phyloP scores from a whole-genome alignment of 2,797 vertebrate genomes.

The Trematomus bernacchii region DNA sequence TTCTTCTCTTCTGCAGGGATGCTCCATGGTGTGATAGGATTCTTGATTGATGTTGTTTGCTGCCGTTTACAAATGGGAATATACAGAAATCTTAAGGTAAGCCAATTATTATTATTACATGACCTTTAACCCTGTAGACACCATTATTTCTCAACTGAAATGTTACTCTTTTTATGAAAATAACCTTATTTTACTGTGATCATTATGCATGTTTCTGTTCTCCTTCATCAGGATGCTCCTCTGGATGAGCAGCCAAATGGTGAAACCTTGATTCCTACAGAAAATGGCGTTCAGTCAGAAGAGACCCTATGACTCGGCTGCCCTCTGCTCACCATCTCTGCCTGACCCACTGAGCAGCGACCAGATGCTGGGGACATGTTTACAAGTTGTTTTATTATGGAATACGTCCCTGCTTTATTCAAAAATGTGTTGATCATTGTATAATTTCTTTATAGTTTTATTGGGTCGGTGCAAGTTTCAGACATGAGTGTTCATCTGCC shows the following conservation, averaged over 20 bases:
- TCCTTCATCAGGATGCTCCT: constrained; percentile 45
- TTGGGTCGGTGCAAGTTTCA: not conserved
- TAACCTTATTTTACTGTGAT: not conserved
- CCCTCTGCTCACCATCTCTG: constrained; percentile 13
- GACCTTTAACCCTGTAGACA: not conserved
- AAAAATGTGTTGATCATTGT: constrained; percentile 36
- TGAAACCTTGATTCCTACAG: constrained; percentile 35
- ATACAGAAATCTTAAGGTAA: constrained; percentile 84
- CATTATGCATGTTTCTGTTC: not conserved
- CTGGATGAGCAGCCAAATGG: constrained; percentile 17
- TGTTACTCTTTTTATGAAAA: not conserved
- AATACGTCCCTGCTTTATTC: constrained; percentile 7
- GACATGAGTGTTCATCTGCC: constrained; percentile 7
- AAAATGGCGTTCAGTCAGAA: constrained; percentile 36
- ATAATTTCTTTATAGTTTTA: constrained; percentile 2
- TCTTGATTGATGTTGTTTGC: constrained; percentile 92
- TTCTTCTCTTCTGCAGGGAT: constrained; percentile 86
- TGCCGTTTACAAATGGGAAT: constrained; percentile 94
- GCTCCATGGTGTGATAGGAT: constrained; percentile 93
- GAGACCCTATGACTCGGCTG: constrained; percentile 2
- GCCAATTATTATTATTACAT: not conserved
- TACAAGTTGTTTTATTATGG: constrained; percentile 52
- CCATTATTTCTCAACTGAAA: not conserved
- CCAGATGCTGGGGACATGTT: constrained; percentile 50
- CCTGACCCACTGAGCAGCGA: constrained; percentile 17